phyloP scores from a whole-genome alignment of 2,888 invertebrate genomes.

The Eubasilissa splendida region DNA sequence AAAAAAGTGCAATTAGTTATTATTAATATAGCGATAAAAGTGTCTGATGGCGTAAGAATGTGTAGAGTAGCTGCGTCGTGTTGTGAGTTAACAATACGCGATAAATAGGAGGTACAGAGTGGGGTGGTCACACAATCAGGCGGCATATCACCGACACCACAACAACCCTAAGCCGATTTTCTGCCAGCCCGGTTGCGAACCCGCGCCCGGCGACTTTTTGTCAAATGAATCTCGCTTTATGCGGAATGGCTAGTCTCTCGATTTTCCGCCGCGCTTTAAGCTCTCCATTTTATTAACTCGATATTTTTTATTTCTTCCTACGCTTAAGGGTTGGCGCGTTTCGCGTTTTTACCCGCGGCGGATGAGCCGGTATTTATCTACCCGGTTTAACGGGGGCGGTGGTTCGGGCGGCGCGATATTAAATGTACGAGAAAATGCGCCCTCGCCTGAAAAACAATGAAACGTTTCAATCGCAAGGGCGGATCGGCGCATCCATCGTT shows the following conservation, averaged over 20 bases:
- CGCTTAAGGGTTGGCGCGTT: conserved; percentile 3
- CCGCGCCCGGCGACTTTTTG: conserved; percentile 55
- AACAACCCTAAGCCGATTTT: conserved; percentile 54
- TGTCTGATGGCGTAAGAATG: no score
- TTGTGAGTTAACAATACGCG: conserved; percentile 42
- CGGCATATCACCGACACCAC: conserved; percentile 40
- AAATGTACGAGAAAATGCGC: conserved; percentile 45
- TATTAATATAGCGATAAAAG: no score
- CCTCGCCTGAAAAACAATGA: conserved; percentile 32
- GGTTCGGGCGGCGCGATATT: conserved; percentile 34
- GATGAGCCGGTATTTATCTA: conserved; percentile 45
- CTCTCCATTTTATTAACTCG: conserved; percentile 47
- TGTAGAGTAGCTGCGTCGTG: conserved; percentile 29
- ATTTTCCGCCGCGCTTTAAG: conserved; percentile 52
- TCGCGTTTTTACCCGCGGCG: conserved; percentile 3
- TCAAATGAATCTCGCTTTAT: conserved; percentile 56
- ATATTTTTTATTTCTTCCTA: conserved; percentile 10
- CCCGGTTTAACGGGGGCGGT: conserved; percentile 32
- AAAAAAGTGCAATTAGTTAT: no score
- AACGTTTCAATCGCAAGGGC: conserved; percentile 39
- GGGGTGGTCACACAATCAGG: conserved; percentile 7
- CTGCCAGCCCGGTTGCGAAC: conserved; percentile 36
- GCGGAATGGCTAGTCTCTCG: conserved; percentile 54
- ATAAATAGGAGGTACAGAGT: conserved; percentile 41
- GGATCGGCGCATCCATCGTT: not conserved